Evolutionary conservation across 2,797 vertebrate species (phyloP), one percentile per base, ranked within the genome.

Genomic region (Cephalopachus bancanus): DNA sequence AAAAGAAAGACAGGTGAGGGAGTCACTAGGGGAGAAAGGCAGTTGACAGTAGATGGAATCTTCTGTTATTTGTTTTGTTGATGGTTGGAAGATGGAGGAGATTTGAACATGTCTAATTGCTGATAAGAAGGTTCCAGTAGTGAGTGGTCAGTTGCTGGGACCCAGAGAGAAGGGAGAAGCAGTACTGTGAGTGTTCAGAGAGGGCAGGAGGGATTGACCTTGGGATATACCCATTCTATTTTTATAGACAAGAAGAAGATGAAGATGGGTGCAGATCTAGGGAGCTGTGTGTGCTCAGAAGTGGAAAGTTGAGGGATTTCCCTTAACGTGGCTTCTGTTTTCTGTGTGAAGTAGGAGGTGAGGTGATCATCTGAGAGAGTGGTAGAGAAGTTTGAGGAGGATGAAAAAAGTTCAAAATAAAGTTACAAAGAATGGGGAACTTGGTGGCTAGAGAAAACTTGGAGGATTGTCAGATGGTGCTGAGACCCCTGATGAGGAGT

Each of bases 1-100:
- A 24, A 83, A 75, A 88, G 89, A 84, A 59, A 87, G 67, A 87
- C 59, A 96, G 85, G 33, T 57, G 60, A 74, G 14, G 26, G 24
- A 33, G 44, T 83, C 12, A 12, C 64, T 91, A 65, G 75, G 81
- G n/a, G 59, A 71, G 26, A 26, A 91, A 55, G 57, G 55, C 12
- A 55, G 9, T 67, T 86, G 28, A 89, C 80, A 90, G 33, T 80
- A 65, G 30, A 37, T 28, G 14, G 57, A 51, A 7, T 88, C 44
- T 87, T 30, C 10, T 11, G 3, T 33, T 90, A 59, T 67, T 65
- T 69, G 33, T 9, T 90, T 65, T 64, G 5, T 60, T 60, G 4
- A 20, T 19, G 55, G 49, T 57, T 74, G 22, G 69, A 76, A 90
- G 24, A 44, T 87, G 26, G 51, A 80, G 89, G 69, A 89, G 79